Conservation (phyloP, 1,140 invertebrate genomes). For the Charaxes varanes region DNA sequence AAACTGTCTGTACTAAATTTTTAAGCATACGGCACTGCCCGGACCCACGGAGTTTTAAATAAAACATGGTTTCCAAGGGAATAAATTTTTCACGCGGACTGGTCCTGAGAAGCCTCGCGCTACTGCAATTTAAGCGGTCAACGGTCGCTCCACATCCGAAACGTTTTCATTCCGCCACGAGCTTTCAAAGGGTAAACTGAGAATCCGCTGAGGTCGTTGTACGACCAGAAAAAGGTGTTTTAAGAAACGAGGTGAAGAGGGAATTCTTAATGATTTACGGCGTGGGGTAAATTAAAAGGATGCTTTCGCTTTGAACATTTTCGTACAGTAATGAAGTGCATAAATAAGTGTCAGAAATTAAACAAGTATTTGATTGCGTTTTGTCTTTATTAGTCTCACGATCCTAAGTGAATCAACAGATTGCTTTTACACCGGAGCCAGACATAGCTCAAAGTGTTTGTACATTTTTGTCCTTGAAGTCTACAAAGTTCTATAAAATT, state of each 20-base stretch:
- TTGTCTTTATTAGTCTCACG: too few species aligned
- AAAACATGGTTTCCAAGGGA: conserved; percentile 26
- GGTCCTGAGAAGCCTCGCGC: conserved; percentile 17
- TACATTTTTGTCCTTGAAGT: too few species aligned
- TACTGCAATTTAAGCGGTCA: conserved; percentile 23
- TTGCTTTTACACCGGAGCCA: too few species aligned
- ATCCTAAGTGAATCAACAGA: too few species aligned
- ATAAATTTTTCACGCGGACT: conserved; percentile 29
- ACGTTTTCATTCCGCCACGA: conserved; percentile 10
- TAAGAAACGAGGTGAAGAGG: conserved; percentile 6
- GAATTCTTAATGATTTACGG: conserved; percentile 3
- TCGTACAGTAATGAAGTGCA: neutral
- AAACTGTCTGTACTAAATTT: too few species aligned
- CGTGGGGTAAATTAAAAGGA: conserved; percentile 7
- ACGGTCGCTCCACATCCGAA: conserved; percentile 18
- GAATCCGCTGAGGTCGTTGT: conserved; percentile 12
- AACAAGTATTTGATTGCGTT: too few species aligned
- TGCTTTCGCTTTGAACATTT: neutral
- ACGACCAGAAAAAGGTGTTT: conserved; percentile 6
- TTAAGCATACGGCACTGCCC: conserved; percentile 19
- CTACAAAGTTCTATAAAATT: too few species aligned
- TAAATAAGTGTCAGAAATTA: neutral
- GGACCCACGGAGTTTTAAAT: conserved; percentile 14
- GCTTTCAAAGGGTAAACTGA: conserved; percentile 17
- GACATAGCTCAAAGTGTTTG: too few species aligned